A percentile compares a stretch with the other conserved stretches of the same genome.
These are phyloP conservation scores for Leistus spinibarbis DNA, from an alignment of 2,888 invertebrate genomes.

Conservation along the genomic window DNA sequence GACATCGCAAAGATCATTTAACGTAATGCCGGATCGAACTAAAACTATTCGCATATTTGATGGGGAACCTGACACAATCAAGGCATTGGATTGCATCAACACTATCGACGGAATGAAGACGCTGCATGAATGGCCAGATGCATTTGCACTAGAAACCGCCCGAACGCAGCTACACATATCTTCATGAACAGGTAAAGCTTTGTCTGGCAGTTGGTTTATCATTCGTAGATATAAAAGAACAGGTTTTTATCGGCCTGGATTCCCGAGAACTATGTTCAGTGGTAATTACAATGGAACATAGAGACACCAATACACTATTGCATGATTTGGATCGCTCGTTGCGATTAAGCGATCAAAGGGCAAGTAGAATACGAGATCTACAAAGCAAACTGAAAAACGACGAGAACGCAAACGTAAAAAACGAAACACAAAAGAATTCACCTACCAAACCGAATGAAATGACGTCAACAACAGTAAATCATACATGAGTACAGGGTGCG, in stretches of 20 bases:
- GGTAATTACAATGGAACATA: background rate
- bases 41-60: slow-evolving; percentile 4
- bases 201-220: background rate
- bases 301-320: background rate
- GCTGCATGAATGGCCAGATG: slow-evolving; percentile 36
- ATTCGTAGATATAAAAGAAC: slow-evolving; percentile 11
- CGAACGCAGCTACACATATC: slow-evolving; percentile 6
- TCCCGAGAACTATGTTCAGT: slow-evolving; percentile 4
- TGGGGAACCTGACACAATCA: slow-evolving; percentile 13
- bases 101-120: slow-evolving; percentile 27
- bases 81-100: slow-evolving; percentile 9
- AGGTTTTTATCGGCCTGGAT: slow-evolving; percentile 5
- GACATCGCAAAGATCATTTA: background rate
- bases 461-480: too few relatives aligned
- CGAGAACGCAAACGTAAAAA: too few relatives aligned
- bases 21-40: background rate
- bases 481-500: too few relatives aligned
- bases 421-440: too few relatives aligned
- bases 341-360: too few relatives aligned
- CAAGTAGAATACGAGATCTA: too few relatives aligned
- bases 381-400: too few relatives aligned
- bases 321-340: slow-evolving; percentile 1
- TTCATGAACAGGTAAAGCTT: slow-evolving; percentile 7
- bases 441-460: too few relatives aligned
- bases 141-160: slow-evolving; percentile 31